Evolutionary conservation across 2,113 vertebrate genomes (phyloP), one percentile per base, ranked within the genome.

Genomic region (Oostethus manadensis): DNA sequence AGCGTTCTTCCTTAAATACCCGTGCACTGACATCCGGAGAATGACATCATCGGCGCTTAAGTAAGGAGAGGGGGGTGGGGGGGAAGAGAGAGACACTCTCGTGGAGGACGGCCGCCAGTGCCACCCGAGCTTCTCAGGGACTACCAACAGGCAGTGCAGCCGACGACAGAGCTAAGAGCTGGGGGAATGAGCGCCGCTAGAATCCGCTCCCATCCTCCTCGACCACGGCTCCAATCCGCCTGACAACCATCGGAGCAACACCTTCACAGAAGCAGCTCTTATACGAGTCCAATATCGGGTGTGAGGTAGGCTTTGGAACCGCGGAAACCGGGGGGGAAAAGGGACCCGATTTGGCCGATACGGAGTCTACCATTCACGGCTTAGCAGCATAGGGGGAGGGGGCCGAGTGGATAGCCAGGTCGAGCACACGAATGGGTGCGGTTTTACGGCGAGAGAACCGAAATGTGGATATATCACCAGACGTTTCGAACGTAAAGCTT

Each of bases 171-270:
- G 75, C 76, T 7, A 7, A 64, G 78, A 86, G 76, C 77, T 64
- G 85, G 68, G 86, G 89, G 83, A 68, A 90, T 90, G 89, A 89
- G 75, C 74, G 73, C 84, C 78, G 76, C 68, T 75, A 86, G 77
- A 94, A 94, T 94, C 93, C 91, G 90, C 88, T 86, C 84, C 91
- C 90, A 94, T 94, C 93, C 91, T 88, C 72, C 83, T 82, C 70
- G 74, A 47, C 86, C 81, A 79, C 62, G 87, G 76, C 70, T 61
- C 74, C 64, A 71, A 66, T 81, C 81, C 71, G 75, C 86, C 88
- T 92, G 91, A 91, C 92, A 92, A 90, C 90, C 78, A 80, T 70
- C 79, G 77, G 91, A 92, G 87, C 92, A 93, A 82, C 78, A 89
- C 71, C 90, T 86, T 77, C 81, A 84, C 82, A 73, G 74, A 78